Percentiles rank a stretch among this genome's conserved stretches.
Evolutionary conservation across 2,888 invertebrate species (phyloP).

Genomic region (Sympetrum striolatum): DNA sequence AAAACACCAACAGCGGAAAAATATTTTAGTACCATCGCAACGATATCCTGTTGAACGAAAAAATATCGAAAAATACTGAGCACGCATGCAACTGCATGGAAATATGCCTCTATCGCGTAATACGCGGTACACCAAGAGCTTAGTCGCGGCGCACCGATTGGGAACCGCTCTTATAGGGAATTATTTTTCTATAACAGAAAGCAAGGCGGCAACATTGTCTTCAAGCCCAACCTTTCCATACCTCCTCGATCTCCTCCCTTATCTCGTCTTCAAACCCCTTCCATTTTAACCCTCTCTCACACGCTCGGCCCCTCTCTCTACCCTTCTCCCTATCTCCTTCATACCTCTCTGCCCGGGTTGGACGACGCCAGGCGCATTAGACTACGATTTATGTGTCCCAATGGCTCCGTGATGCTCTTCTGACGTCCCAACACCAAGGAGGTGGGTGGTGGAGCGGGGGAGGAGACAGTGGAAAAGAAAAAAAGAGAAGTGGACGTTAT

Average conservation of each 20-base stretch:
- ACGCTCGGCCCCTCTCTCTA: not conserved
- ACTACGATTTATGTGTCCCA: constrained; percentile 40
- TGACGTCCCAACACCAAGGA: constrained; percentile 2
- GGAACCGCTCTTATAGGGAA: not conserved
- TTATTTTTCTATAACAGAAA: not conserved
- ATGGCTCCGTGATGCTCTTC: constrained; percentile 29
- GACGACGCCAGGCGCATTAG: constrained; percentile 43
- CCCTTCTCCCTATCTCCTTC: not conserved
- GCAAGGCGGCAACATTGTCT: constrained; percentile 1
- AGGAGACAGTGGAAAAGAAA: not conserved
- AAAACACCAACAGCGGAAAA: too few species aligned
- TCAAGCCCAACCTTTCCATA: not conserved
- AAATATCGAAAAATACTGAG: too few species aligned
- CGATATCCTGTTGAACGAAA: too few species aligned
- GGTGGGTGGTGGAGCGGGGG: not conserved
- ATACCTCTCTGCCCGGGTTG: constrained; percentile 38
- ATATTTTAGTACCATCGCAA: too few species aligned
- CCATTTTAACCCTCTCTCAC: not conserved
- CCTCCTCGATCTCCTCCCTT: constrained; percentile 6
- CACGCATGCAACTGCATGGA: too few species aligned
- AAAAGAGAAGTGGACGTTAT: not conserved
- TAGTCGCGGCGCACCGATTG: too few species aligned
- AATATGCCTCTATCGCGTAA: too few species aligned
- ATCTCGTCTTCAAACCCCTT: constrained; percentile 29
- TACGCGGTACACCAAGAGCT: too few species aligned